These are phyloP conservation scores for Azemiops feae DNA, from an alignment of 2,113 vertebrate genomes.

Conservation along the genomic window DNA sequence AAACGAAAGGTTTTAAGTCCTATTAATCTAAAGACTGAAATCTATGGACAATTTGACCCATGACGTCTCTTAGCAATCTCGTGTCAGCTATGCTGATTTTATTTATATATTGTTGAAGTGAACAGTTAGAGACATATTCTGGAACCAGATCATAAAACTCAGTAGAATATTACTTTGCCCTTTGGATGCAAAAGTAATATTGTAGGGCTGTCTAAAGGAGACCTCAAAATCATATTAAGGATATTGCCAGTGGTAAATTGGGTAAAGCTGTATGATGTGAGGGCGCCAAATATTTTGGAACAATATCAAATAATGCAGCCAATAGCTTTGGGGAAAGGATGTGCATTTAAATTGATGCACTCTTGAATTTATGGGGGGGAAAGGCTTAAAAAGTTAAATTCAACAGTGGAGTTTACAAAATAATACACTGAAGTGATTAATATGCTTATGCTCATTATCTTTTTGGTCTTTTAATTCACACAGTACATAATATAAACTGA, in stretches of 20 bases:
- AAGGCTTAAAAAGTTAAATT: not conserved
- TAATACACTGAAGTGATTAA: not conserved
- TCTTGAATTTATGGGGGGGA: not conserved
- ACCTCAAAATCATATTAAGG: not conserved
- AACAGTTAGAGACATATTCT: not conserved
- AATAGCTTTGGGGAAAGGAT: not conserved
- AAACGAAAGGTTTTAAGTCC: not conserved
- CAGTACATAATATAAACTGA: not conserved
- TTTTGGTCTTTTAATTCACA: not conserved
- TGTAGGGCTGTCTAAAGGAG: not conserved
- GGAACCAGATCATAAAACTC: not conserved
- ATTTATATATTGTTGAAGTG: conserved; percentile 1
- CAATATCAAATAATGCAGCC: not conserved
- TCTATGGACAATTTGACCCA: not conserved
- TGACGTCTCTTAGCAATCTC: not conserved
- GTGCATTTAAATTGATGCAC: not conserved
- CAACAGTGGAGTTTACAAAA: not conserved
- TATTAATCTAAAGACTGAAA: not conserved
- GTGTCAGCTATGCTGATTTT: not conserved
- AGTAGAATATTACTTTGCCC: not conserved
- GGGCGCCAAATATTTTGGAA: not conserved
- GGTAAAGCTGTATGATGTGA: not conserved
- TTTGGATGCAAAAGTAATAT: not conserved
- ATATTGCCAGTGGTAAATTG: not conserved
- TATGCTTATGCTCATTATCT: not conserved